Base-by-base conservation (phyloP, 2,888 invertebrate species). In the Rosalia funebris region DNA sequence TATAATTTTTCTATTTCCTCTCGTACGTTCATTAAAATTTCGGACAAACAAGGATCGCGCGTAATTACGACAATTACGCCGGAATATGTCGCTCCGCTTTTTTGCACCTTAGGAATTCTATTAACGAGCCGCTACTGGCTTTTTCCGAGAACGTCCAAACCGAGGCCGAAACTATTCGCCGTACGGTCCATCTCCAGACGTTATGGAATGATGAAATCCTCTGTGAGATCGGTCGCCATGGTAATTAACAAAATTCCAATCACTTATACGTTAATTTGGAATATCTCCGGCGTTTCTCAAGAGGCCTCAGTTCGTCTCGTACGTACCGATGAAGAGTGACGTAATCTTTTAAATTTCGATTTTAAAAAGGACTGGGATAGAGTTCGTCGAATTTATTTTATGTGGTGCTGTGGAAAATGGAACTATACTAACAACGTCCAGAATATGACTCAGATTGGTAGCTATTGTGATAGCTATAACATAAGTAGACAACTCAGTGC, bases 221-320 rank as follows among this genome's bases (percentile, higher is more conserved):
- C 60, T 63, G 63, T 64, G 61, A 61, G 62, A 68, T 65, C 59
- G 62, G 57, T 66, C 63, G 58, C 41, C 57, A 37, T 16, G 31
- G 65, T 67, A 71, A 70, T 71, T 71, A 71, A 64, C 63, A 55
- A 66, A 66, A 70, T 69, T 62, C 67, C 70, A 55, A 57, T 69
- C 59, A 56, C 54, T 25, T 46, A 39, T 63, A 63, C 58, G 61
- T 68, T 65, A 65, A 56, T 56, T 56, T 39, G 19, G 19, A 48
- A 48, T 19, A 17, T 34, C 20, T 37, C 19, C 34, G n/a, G 16
- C 17, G 36, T 36, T 48, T 48, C 36, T 37, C 16, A 15, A 11
- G n/a, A n/a, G n/a, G n/a, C n/a, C n/a, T n/a, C n/a, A n/a, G n/a
- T n/a, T n/a, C n/a, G n/a, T n/a, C n/a, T n/a, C n/a, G n/a, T n/a